These are phyloP conservation scores for Limosa lapponica DNA, from an alignment of 2,797 vertebrate genomes.

Conservation along the genomic window DNA sequence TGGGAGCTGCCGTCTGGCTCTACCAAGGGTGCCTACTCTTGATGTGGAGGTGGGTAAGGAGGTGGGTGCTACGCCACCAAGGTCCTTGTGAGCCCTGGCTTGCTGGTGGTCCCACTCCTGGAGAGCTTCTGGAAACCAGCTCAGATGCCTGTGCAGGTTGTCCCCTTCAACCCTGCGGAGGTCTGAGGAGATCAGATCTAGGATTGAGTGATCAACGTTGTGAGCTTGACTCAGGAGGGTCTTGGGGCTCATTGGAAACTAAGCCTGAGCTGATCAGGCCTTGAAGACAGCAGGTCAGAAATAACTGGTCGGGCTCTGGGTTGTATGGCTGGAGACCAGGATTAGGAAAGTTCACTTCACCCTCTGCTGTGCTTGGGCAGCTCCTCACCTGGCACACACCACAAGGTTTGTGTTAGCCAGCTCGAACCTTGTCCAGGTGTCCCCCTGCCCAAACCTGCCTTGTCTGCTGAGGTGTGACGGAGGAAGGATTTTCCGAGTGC, in stretches of 20 bases:
- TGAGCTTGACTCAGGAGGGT: neutral
- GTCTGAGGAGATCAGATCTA: neutral
- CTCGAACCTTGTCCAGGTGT: neutral
- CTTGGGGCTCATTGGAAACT: neutral
- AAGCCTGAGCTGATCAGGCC: neutral
- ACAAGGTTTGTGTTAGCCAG: neutral
- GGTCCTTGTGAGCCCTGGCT: neutral
- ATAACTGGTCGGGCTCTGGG: neutral
- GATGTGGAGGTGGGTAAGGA: neutral
- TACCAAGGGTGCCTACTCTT: neutral
- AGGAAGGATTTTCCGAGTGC: neutral
- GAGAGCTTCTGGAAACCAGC: neutral
- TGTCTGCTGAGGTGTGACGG: fast-evolving
- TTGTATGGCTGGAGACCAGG: neutral
- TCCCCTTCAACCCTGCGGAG: fast-evolving
- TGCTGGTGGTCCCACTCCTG: neutral
- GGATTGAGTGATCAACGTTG: fast-evolving
- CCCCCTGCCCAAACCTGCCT: neutral
- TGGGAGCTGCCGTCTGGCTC: neutral
- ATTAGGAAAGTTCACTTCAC: neutral
- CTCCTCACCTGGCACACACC: fast-evolving
- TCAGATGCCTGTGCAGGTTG: neutral
- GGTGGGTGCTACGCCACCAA: neutral
- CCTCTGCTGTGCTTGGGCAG: neutral
- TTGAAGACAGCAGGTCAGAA: neutral